Evolutionary conservation across 2,797 vertebrate genomes (phyloP).

Genomic region (Ataeniobius toweri): DNA sequence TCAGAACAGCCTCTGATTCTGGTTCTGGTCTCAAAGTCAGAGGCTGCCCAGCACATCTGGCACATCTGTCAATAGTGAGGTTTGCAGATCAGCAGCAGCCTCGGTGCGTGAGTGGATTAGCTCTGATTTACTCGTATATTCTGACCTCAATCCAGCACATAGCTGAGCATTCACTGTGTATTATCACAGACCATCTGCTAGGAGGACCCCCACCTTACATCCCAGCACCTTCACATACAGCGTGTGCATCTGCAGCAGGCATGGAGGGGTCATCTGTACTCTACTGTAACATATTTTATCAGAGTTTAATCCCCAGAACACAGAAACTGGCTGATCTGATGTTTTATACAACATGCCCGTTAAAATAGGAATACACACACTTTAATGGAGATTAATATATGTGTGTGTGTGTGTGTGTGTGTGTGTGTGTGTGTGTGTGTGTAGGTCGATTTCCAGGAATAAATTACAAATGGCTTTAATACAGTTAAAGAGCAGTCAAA

Average conservation of each 20-base stretch:
- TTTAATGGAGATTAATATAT: constrained; percentile 22
- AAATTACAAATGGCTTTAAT: constrained; percentile 5
- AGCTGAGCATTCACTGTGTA: constrained; percentile 56
- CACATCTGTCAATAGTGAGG: constrained; percentile 1
- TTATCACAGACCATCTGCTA: constrained; percentile 63
- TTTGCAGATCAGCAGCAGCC: neutral
- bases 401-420: neutral
- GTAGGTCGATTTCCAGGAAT: neutral
- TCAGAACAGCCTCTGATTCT: neutral
- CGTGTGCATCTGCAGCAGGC: neutral
- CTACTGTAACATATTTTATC: constrained; percentile 14
- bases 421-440: neutral
- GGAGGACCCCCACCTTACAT: constrained; percentile 18
- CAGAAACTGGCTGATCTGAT: constrained; percentile 35
- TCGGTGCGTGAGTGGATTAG: constrained; percentile 38
- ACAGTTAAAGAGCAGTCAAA: neutral
- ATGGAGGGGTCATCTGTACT: neutral
- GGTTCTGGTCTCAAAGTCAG: neutral
- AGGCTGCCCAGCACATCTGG: neutral
- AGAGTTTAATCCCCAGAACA: constrained; percentile 50
- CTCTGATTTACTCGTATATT: constrained; percentile 40
- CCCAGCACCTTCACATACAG: neutral
- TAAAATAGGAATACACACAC: neutral
- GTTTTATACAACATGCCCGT: constrained; percentile 46
- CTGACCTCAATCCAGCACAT: constrained; percentile 41